phyloP scores from a whole-genome alignment of 2,888 invertebrate genomes.

The Agriopis aurantiaria region DNA sequence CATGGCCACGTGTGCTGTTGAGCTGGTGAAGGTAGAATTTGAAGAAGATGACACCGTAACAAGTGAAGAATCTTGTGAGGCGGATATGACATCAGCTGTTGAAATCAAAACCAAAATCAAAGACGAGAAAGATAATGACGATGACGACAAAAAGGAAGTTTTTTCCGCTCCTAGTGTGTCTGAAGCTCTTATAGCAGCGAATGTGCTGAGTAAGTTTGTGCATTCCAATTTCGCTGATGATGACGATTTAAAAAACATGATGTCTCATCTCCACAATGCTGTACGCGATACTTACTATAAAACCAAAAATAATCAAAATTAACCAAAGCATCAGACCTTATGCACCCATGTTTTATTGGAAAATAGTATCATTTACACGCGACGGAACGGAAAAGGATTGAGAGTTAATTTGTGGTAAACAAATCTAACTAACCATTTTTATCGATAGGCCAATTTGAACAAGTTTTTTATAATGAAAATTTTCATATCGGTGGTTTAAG shows the following conservation, averaged over 20 bases:
- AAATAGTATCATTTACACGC: too few species aligned
- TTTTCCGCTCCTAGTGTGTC: neutral
- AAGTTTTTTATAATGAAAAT: too few species aligned
- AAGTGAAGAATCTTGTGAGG: neutral
- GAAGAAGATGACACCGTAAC: neutral
- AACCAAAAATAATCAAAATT: neutral
- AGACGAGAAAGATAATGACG: neutral
- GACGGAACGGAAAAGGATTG: too few species aligned
- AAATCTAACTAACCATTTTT: too few species aligned
- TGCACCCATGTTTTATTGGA: too few species aligned
- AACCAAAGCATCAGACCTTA: too few species aligned
- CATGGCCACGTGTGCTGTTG: neutral
- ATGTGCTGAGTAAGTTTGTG: conserved; percentile 1
- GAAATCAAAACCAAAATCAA: neutral
- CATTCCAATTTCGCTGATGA: conserved; percentile 3
- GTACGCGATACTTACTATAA: neutral
- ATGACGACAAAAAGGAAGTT: neutral
- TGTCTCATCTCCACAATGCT: conserved; percentile 2
- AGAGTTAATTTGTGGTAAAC: too few species aligned
- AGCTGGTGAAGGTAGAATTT: neutral
- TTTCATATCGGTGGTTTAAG: too few species aligned
- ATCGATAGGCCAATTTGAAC: too few species aligned
- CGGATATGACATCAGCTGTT: neutral
- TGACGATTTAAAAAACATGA: conserved; percentile 19
- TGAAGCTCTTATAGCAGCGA: conserved; percentile 5